Percentiles rank a stretch among this genome's conserved stretches.
These are phyloP conservation scores for Parazoanthus atlanticus DNA, from an alignment of 92 coral and sea anemone species.

Conservation along the genomic window DNA sequence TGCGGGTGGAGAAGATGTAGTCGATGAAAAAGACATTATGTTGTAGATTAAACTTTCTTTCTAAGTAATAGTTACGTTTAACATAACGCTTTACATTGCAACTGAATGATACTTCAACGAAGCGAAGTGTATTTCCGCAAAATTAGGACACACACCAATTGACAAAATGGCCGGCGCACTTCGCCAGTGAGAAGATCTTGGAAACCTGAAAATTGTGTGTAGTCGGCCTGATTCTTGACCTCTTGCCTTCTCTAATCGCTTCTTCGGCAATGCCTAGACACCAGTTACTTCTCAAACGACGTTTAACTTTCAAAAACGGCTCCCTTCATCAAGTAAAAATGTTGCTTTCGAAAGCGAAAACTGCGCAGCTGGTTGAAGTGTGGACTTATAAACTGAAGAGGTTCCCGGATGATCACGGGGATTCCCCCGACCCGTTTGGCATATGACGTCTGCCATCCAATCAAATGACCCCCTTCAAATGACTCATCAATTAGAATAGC, in stretches of 20 bases:
- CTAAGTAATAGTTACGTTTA: background rate
- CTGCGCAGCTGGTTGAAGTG: background rate
- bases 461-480: background rate
- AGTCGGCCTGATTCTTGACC: background rate
- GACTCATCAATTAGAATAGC: background rate
- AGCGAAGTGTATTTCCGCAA: background rate
- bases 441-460: constrained; percentile 6
- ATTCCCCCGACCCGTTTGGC: constrained; percentile 25
- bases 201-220: background rate
- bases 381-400: background rate
- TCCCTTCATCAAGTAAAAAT: background rate
- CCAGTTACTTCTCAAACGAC: background rate
- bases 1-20: constrained; percentile 14
- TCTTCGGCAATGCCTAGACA: background rate
- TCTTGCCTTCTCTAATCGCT: background rate
- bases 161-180: constrained; percentile 28
- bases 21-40: background rate
- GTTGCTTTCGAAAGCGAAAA: constrained; percentile 4
- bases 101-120: background rate
- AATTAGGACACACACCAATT: too few relatives aligned
- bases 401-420: constrained; percentile 43
- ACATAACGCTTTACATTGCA: background rate
- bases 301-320: background rate
- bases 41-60: background rate
- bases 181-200: background rate